These are phyloP conservation scores for Diarsia mendica DNA, from an alignment of 2,888 invertebrate genomes.

Conservation along the genomic window DNA sequence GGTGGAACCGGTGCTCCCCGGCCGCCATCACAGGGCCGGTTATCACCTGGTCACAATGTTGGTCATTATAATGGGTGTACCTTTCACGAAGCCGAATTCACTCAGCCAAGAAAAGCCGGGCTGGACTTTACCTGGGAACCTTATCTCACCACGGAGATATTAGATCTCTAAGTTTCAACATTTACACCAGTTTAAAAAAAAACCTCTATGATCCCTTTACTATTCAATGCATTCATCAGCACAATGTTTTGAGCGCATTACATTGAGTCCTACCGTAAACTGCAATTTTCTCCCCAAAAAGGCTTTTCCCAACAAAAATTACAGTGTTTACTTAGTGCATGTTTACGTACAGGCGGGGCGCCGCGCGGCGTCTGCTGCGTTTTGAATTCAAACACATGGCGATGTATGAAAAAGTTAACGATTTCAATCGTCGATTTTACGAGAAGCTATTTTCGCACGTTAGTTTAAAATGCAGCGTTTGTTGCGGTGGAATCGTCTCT, in stretches of 20 bases:
- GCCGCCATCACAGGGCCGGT: conserved; percentile 98
- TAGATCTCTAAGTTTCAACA: not conserved
- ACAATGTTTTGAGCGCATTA: not conserved
- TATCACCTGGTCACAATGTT: conserved; percentile 77
- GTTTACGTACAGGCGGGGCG: no score
- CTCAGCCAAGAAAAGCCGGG: no score
- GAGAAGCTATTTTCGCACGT: no score
- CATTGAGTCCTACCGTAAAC: not conserved
- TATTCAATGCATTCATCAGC: not conserved
- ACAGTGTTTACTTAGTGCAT: no score
- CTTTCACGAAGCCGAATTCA: no score
- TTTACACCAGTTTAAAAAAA: not conserved
- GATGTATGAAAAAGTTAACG: no score
- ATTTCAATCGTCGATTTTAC: no score
- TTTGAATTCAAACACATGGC: no score
- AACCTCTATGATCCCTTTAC: not conserved
- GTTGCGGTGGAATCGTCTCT: no score
- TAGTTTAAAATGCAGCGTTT: no score
- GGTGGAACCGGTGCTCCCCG: conserved; percentile 98
- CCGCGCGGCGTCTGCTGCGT: no score
- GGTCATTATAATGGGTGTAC: not conserved
- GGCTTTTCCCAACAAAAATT: no score
- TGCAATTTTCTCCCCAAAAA: not conserved
- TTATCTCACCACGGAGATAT: not conserved
- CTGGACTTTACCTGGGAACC: not conserved